Evolutionary conservation across 2,797 vertebrate genomes (phyloP).

Genomic region (Schizopygopsis pylzovi): DNA sequence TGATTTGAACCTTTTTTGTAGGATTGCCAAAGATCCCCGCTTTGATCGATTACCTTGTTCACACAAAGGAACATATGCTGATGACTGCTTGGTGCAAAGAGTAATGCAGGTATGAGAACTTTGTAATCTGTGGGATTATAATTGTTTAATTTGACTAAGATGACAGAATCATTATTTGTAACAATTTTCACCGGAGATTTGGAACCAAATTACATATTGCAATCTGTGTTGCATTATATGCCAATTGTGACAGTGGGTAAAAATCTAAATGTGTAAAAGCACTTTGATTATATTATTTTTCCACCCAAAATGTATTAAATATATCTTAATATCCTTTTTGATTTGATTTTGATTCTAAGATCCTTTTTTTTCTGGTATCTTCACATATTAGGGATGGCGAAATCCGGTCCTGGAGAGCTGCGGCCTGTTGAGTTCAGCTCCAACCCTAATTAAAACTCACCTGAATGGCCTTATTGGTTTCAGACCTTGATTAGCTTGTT

Average conservation of each 20-base stretch:
- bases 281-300: too few relatives aligned
- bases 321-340: not conserved
- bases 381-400: not conserved
- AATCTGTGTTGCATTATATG: too few relatives aligned
- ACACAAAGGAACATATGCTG: constrained; percentile 96
- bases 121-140: not conserved
- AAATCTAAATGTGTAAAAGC: not conserved
- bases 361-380: not conserved
- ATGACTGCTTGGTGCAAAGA: constrained; percentile 97
- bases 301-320: too few relatives aligned
- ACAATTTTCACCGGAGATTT: too few relatives aligned
- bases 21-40: constrained; percentile 95
- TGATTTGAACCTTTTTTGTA: constrained; percentile 63
- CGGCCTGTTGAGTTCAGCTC: too few relatives aligned
- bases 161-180: not conserved
- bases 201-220: not conserved
- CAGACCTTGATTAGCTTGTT: too few relatives aligned
- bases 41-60: constrained; percentile 94
- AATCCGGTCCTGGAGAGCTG: too few relatives aligned
- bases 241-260: not conserved
- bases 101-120: constrained; percentile 89
- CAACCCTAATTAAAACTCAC: too few relatives aligned
- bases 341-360: not conserved
- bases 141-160: not conserved
- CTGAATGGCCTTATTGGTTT: too few relatives aligned